Base-by-base conservation (phyloP, 2,888 invertebrate species). In the Spilosoma lubricipeda region DNA sequence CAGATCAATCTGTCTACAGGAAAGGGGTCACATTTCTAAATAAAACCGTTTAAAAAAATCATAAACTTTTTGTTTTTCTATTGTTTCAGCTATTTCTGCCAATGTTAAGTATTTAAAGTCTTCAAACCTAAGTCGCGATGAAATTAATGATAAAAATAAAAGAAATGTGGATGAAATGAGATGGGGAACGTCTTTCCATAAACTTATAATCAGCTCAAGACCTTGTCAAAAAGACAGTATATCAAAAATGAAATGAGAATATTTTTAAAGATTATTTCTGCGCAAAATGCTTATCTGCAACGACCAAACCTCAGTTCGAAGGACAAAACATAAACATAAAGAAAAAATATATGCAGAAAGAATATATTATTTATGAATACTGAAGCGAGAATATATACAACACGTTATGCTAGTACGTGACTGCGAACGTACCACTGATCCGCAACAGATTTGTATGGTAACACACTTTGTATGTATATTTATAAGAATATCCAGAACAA, bases 391-490 rank as follows among this genome's bases (percentile, higher is more conserved):
- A 52, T 78, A 59, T 77, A 72, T 73, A 70, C 39, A 66, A 73
- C 79, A 73, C 73, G 78, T 82, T 81, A 76, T 74, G 56, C n/a
- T 20, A n/a, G 70, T 30, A 82, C 82, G 82, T 82, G 82, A 77
- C 81, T 77, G 45, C 64, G 45, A 69, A 66, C 67, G 52, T 59
- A 73, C 52, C 33, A 45, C 70, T 56, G 48, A 56, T 73, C 68
- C 56, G 36, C 71, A 11, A 48, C 59, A 75, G 73, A 79, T 76
- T 77, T 71, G 75, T 76, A 71, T 45, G 75, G 70, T 66, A 52
- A 77, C 73, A 74, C 79, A 77, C 77, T 75, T 70, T 76, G 73
- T 81, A 77, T 77, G 77, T 78, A 77, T 15, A 71, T 67, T 59
- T 36, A 45, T 52, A 36, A 59, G 64, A 65, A 36, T 67, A 75